Evolutionary conservation across 2,113 vertebrate species (phyloP).

Genomic region (Zosterops borbonicus): DNA sequence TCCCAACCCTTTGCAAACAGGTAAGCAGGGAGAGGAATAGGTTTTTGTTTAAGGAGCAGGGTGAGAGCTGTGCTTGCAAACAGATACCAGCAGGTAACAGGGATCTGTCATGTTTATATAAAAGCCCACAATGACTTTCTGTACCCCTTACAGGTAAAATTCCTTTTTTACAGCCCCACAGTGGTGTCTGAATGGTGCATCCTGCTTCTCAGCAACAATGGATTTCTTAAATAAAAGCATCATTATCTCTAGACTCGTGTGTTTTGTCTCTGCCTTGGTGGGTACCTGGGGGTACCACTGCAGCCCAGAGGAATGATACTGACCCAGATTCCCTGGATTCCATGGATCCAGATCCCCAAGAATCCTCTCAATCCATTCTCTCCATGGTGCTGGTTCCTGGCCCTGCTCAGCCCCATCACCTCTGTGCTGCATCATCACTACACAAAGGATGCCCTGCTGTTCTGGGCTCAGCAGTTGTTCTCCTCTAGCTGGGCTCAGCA

Average conservation of each 20-base stretch:
- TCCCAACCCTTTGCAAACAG: not conserved
- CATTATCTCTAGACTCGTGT: not conserved
- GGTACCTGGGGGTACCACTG: not conserved
- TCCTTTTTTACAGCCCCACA: not conserved
- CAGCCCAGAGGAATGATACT: not conserved
- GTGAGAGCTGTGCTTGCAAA: not conserved
- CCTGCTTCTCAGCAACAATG: not conserved
- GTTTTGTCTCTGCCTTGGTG: not conserved
- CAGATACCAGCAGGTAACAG: not conserved
- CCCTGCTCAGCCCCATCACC: not conserved
- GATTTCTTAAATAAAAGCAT: not conserved
- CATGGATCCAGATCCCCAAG: no score
- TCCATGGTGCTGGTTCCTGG: not conserved
- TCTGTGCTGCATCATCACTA: not conserved
- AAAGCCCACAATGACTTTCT: not conserved
- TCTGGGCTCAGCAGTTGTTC: not conserved
- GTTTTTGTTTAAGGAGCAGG: not conserved
- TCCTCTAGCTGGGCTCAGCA: not conserved
- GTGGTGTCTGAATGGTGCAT: not conserved
- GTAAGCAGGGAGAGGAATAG: not conserved
- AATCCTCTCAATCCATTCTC: not conserved
- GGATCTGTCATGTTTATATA: not conserved
- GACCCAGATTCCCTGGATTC: not conserved
- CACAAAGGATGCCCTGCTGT: rapidly evolving
- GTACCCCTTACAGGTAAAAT: not conserved